These are phyloP conservation scores for Disparrhopalites patrizii DNA, from an alignment of 2,888 invertebrate genomes.

Conservation along the genomic window DNA sequence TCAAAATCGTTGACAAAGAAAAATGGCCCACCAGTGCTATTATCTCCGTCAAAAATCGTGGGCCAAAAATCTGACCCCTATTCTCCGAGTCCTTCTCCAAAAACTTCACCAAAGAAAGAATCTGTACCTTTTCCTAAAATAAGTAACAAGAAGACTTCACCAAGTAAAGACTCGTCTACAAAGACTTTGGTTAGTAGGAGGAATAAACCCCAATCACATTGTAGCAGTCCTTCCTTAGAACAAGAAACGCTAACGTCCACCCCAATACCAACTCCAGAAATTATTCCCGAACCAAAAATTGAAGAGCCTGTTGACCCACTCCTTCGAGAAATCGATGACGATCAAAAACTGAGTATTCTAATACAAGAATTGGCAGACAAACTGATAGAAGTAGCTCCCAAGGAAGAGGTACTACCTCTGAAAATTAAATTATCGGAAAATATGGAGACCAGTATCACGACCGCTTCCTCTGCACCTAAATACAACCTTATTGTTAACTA, in stretches of 20 bases:
- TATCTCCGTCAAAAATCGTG: neutral
- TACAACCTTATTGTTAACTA: conserved; percentile 23
- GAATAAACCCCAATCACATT: neutral
- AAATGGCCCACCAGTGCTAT: neutral
- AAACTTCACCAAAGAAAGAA: neutral
- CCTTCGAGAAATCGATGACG: conserved; percentile 36
- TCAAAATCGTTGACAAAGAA: neutral
- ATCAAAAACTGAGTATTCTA: conserved; percentile 35
- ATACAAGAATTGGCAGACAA: conserved; percentile 37
- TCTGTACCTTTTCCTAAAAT: neutral
- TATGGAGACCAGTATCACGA: neutral
- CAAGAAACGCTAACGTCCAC: neutral
- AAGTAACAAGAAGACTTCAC: neutral
- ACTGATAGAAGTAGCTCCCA: neutral
- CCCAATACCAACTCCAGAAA: neutral
- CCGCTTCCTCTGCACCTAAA: neutral
- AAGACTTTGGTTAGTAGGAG: neutral
- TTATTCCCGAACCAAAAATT: neutral
- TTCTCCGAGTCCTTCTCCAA: neutral
- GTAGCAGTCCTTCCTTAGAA: neutral
- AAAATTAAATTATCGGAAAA: neutral
- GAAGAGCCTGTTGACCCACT: conserved; percentile 39
- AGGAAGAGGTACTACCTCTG: neutral
- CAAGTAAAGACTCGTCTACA: neutral
- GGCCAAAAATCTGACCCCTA: neutral